A percentile compares a stretch with the other conserved stretches of the same genome.
Evolutionary conservation across 2,797 vertebrate species (phyloP).

Genomic region (Aplochiton taeniatus): DNA sequence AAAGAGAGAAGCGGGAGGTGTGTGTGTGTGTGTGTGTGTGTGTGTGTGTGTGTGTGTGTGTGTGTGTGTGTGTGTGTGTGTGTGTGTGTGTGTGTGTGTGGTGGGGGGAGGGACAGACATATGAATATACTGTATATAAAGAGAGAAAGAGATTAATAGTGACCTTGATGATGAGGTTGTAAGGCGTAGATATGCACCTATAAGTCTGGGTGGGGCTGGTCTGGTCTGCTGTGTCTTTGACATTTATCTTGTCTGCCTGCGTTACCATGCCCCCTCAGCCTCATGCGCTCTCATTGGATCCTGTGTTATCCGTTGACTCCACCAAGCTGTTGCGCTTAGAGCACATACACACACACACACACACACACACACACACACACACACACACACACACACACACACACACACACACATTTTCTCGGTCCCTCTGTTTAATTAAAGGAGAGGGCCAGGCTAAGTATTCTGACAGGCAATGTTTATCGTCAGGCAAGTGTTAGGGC

Average conservation of each 20-base stretch:
- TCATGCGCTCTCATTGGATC: no score
- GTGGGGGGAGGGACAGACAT: neutral
- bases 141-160: no score
- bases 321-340: no score
- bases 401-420: neutral
- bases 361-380: neutral
- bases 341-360: neutral
- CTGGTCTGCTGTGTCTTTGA: no score
- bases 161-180: no score
- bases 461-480: slow-evolving; percentile 39
- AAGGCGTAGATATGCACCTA: no score
- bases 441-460: neutral
- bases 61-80: neutral
- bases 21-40: neutral
- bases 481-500: slow-evolving; percentile 15
- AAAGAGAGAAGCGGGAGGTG: slow-evolving; percentile 51
- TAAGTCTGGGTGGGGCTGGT: no score
- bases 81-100: neutral
- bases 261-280: no score
- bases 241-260: no score
- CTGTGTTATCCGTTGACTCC: neutral
- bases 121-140: no score
- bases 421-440: neutral
- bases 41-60: neutral
- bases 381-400: no score